A percentile compares a stretch with the other conserved stretches of the same genome.
These are phyloP conservation scores for Parelbella ahira DNA, from an alignment of 2,888 invertebrate species.

Conservation along the genomic window DNA sequence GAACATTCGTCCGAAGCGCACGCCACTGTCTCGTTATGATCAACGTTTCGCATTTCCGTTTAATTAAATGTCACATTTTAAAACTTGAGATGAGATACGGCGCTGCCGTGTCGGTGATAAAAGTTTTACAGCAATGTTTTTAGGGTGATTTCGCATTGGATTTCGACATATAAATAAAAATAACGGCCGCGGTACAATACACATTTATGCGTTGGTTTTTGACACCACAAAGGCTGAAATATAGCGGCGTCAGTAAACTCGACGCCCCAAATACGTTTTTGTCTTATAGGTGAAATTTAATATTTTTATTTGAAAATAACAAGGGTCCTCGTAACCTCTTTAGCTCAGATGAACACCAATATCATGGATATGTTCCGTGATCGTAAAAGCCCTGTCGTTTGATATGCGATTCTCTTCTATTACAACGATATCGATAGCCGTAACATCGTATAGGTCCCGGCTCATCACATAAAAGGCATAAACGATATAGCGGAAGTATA, in stretches of 20 bases:
- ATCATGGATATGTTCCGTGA: slow-evolving; percentile 14
- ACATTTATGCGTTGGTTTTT: slow-evolving; percentile 22
- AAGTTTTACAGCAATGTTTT: slow-evolving; percentile 21
- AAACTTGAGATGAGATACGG: slow-evolving; percentile 12
- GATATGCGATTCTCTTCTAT: slow-evolving; percentile 11
- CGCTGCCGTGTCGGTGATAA: slow-evolving; percentile 13
- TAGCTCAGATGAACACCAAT: slow-evolving; percentile 16
- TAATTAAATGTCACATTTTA: slow-evolving; percentile 1
- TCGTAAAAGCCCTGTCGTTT: slow-evolving; percentile 14
- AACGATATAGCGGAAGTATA: too few species aligned
- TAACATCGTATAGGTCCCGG: slow-evolving; percentile 4
- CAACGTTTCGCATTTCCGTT: too few species aligned
- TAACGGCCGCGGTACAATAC: slow-evolving; percentile 23
- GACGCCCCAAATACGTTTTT: slow-evolving; percentile 21
- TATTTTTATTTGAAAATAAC: slow-evolving; percentile 17
- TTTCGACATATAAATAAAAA: slow-evolving; percentile 22
- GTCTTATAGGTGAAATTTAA: slow-evolving; percentile 18
- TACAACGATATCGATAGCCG: slow-evolving; percentile 2
- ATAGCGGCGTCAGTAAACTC: slow-evolving; percentile 14
- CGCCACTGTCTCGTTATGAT: too few species aligned
- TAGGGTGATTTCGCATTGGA: slow-evolving; percentile 15
- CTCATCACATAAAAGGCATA: slow-evolving; percentile 2
- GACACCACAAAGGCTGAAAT: slow-evolving; percentile 24
- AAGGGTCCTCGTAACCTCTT: slow-evolving; percentile 14
- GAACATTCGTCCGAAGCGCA: too few species aligned